Evolutionary conservation across 92 coral and sea anemone species (phyloP), one percentile per base, ranked within the genome.

Genomic region (Hydrozoanthus gracilis): DNA sequence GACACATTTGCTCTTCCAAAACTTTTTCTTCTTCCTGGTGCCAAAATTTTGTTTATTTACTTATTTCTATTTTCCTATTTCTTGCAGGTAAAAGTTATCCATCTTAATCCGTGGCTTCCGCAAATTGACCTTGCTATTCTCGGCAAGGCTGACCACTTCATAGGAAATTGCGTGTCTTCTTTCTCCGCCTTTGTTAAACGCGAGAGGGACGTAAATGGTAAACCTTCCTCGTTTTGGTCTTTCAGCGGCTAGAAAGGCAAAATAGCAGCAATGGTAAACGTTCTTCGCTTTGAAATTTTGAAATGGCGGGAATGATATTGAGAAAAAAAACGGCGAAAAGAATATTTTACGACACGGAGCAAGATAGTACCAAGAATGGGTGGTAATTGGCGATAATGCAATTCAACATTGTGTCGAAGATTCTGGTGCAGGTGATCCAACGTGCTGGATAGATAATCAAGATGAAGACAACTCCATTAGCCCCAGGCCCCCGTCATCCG

Each of bases 161-260:
- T 95, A 45, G 98, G 98, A 10, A 95, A 94, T 77, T 94, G 95
- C 61, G 94, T 94, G n/a, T 94, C 98, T 11, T 94, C 98, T 2
- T 94, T 94, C 70, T 88, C 95, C 1, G 93, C 98, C 4, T 93
- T 93, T 79, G 95, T 91, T 55, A 94, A 94, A 89, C 92, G 98
- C 44, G 98, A 94, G 51, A 79, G 98, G 58, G 98, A 94, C 77
- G 88, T 76, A n/a, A 88, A 82, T 82, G 95, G 93, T 44, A 83
- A 85, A 67, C 74, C 98, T 17, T 90, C 98, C 0, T 88, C 98
- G 9, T 94, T 94, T 83, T 94, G 92, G 92, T 88, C 96, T 14
- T 94, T 90, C 68, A 82, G 86, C 45, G 87, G 71, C 16, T 83
- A 87, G 74, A 44, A 1, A 47, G 10, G 15, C 76, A 20, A 56